Percentiles rank a stretch among this genome's conserved stretches.
Conservation (phyloP, 2,113 vertebrate species). For the Dunckerocampus dactyliophorus region DNA sequence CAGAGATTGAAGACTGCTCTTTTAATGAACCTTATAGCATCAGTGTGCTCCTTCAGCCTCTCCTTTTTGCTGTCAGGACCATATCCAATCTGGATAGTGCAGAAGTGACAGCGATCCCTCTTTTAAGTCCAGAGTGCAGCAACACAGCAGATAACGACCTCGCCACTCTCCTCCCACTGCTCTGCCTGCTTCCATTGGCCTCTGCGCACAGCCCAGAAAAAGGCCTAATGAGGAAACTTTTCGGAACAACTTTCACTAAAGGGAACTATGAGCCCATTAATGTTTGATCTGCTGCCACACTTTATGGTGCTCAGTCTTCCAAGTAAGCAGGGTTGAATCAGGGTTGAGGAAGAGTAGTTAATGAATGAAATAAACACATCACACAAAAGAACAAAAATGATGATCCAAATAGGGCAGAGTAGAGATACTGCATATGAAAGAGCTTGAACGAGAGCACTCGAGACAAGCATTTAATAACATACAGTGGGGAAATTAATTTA, state of each 20-base stretch:
- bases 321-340: conserved; percentile 28
- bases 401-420: neutral
- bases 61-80: conserved; percentile 53
- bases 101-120: conserved; percentile 37
- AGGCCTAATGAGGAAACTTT: conserved; percentile 59
- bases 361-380: conserved; percentile 25
- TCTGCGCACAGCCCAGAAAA: conserved; percentile 15
- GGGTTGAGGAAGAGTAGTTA: conserved; percentile 25
- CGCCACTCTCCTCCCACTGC: conserved; percentile 35
- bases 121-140: conserved; percentile 53
- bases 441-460: neutral
- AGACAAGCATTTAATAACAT: too few relatives aligned
- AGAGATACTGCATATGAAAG: neutral
- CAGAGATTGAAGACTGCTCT: conserved; percentile 16
- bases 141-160: conserved; percentile 52
- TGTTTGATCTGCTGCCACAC: conserved; percentile 38
- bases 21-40: conserved; percentile 47
- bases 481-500: too few relatives aligned
- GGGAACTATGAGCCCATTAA: conserved; percentile 36
- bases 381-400: conserved; percentile 10
- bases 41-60: conserved; percentile 8
- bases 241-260: conserved; percentile 46
- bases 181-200: conserved; percentile 30
- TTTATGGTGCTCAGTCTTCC: conserved; percentile 26
- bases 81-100: conserved; percentile 24